phyloP scores from a whole-genome alignment of 1,140 invertebrate species.

The Leptopilina clavipes region DNA sequence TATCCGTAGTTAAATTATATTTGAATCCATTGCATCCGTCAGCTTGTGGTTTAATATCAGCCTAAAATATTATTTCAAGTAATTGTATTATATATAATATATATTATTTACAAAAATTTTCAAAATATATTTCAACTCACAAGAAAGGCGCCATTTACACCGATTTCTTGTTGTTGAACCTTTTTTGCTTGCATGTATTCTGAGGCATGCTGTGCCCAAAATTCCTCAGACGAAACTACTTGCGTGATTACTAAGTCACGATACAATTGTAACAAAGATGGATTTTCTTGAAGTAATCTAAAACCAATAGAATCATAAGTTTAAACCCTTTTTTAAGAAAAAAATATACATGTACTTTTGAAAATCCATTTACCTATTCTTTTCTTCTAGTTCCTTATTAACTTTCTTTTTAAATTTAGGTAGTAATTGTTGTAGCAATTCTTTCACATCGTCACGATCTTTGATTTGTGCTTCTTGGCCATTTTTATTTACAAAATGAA shows the following conservation, averaged over 20 bases:
- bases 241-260: constrained; percentile 95
- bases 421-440: constrained; percentile 91
- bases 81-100: constrained; percentile 6
- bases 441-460: constrained; percentile 96
- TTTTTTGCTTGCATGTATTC: constrained; percentile 85
- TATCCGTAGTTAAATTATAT: constrained; percentile 97
- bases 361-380: constrained; percentile 77
- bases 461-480: constrained; percentile 88
- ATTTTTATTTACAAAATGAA: constrained; percentile 96
- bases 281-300: constrained; percentile 88
- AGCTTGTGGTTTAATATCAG: constrained; percentile 96
- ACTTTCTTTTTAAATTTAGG: constrained; percentile 97
- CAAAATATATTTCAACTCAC: constrained; percentile 53
- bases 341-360: not conserved
- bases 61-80: constrained; percentile 73
- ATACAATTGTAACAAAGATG: constrained; percentile 88
- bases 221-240: constrained; percentile 95
- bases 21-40: constrained; percentile 98
- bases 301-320: constrained; percentile 48
- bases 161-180: constrained; percentile 86
- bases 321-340: constrained; percentile 36
- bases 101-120: not conserved
- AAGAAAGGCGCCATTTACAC: constrained; percentile 76
- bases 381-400: constrained; percentile 94
- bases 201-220: constrained; percentile 92